These are phyloP conservation scores for Neodiprion virginianus DNA, from an alignment of 1,140 invertebrate genomes.

Conservation along the genomic window DNA sequence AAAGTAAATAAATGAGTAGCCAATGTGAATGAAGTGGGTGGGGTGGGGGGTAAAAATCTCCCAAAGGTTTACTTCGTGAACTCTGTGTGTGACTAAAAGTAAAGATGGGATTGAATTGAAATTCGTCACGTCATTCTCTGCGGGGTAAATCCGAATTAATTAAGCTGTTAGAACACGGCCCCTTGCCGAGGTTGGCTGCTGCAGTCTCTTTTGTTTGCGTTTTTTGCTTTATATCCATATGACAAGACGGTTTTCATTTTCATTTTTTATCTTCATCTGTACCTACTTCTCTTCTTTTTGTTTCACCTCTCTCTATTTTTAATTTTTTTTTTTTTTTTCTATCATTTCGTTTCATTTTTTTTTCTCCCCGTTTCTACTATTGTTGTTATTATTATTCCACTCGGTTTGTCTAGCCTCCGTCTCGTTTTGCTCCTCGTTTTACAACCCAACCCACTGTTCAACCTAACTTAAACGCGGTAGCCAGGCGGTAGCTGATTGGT, in stretches of 20 bases:
- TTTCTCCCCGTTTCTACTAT: slow-evolving; percentile 17
- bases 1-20: too few relatives aligned
- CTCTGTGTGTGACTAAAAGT: slow-evolving; percentile 6
- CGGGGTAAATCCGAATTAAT: slow-evolving; percentile 60
- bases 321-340: slow-evolving; percentile 14
- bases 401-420: not conserved
- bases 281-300: slow-evolving; percentile 11
- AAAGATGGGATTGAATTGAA: slow-evolving; percentile 57
- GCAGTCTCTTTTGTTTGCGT: slow-evolving; percentile 9
- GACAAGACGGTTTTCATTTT: not conserved
- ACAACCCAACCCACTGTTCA: slow-evolving; percentile 22
- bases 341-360: slow-evolving; percentile 28
- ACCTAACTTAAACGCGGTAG: slow-evolving; percentile 49
- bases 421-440: not conserved
- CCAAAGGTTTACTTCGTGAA: too few relatives aligned
- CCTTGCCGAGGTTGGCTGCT: slow-evolving; percentile 39
- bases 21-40: too few relatives aligned
- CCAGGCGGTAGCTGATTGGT: slow-evolving; percentile 59
- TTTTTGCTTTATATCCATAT: too few relatives aligned
- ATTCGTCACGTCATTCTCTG: slow-evolving; percentile 53
- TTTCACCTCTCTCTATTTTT: not conserved
- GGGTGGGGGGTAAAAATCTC: too few relatives aligned
- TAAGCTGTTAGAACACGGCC: slow-evolving; percentile 47
- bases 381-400: slow-evolving; percentile 17
- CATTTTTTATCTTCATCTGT: slow-evolving; percentile 14